Conservation (phyloP, 2,113 vertebrate species). For the Chionomys nivalis region DNA sequence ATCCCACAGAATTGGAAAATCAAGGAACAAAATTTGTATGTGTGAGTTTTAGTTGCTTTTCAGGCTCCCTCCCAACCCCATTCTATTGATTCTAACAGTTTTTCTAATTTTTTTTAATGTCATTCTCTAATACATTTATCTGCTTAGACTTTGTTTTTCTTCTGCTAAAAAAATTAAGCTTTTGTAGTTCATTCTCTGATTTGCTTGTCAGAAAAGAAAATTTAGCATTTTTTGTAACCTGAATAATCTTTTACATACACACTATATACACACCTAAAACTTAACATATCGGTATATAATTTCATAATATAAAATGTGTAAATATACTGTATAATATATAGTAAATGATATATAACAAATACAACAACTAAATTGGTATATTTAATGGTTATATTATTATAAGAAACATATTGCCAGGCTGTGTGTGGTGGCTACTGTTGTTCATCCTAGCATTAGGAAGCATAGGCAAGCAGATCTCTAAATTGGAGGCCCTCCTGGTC, state of each 20-base stretch:
- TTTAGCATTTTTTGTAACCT: neutral
- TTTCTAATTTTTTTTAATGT: neutral
- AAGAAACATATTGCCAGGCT: neutral
- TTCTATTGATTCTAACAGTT: conserved; percentile 25
- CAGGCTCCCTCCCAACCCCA: neutral
- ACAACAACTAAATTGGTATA: neutral
- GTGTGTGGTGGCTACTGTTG: neutral
- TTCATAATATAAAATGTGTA: neutral
- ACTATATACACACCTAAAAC: neutral
- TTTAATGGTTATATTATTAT: neutral
- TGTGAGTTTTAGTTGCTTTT: conserved; percentile 28
- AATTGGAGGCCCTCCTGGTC: neutral
- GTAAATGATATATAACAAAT: neutral
- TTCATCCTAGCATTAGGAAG: neutral
- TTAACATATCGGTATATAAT: neutral
- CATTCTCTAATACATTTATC: neutral
- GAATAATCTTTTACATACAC: neutral
- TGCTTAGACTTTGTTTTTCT: conserved; percentile 35
- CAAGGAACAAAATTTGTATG: neutral
- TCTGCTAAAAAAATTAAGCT: neutral
- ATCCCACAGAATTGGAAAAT: neutral
- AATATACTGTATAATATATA: neutral
- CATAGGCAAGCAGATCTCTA: neutral
- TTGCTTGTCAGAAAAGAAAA: conserved; percentile 38
- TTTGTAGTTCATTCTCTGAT: conserved; percentile 3